Base-by-base conservation (phyloP, 2,113 vertebrate species). In the Columba livia region DNA sequence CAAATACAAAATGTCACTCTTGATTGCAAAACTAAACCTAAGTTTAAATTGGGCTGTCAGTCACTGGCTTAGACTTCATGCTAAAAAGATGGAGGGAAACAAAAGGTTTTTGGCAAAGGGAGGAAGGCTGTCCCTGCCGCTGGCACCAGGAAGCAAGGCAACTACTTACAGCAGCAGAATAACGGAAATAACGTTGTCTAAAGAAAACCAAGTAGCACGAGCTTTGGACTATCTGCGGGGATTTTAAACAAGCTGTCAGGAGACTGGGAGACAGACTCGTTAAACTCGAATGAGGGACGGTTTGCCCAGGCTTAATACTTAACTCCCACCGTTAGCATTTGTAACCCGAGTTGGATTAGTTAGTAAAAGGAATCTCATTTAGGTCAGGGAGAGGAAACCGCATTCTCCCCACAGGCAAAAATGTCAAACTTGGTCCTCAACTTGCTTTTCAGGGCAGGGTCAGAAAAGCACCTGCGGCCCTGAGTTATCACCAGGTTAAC, bases 1-100 rank as follows among this genome's bases (percentile, higher is more conserved):
- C 48, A 93, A 95, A 92, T 85, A 78, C 77, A 60, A 72, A 88
- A 70, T 92, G 93, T 53, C 80, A 32, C 26, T 81, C 70, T 73
- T 38, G 56, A 75, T 79, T 86, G 70, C 78, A 66, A 70, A 86
- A 72, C 80, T 87, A 90, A 79, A 78, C 24, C 7, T 38, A 54
- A 60, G 34, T 86, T 71, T 69, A 90, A 96, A 90, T 81, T 88
- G 74, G 77, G 53, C 56, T 88, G 71, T 73, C 90, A 67, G 1
- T 75, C 72, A 91, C 0, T 20, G 44, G 23, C 69, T 94, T 71
- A 51, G 74, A 42, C 44, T 82, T 93, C 69, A 48, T 23, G 32
- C 54, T 73, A 51, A 40, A 60, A 57, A 71, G 81, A 85, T 6
- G 13, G 66, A 51, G 21, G 21, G 48, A 36, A 60, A 71, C 80